phyloP scores from a whole-genome alignment of 1,140 invertebrate genomes.

The Aphaenogaster ashmeadi region DNA sequence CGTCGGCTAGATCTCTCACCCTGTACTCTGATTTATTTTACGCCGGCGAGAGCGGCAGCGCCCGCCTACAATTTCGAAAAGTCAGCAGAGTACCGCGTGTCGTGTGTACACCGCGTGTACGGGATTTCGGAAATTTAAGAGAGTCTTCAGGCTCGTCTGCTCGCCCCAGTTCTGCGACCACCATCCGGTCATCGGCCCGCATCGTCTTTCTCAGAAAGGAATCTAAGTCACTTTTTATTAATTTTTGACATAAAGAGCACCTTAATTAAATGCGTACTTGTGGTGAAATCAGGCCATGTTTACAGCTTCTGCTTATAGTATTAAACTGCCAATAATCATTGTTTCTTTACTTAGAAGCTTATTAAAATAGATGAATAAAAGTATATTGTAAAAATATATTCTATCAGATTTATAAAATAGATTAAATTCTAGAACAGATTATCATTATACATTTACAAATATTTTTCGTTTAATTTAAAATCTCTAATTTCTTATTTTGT shows the following conservation, averaged over 20 bases:
- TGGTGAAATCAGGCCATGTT: not conserved
- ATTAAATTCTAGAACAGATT: not conserved
- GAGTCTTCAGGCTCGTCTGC: constrained; percentile 52
- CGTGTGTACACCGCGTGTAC: constrained; percentile 60
- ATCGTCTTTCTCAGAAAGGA: not conserved
- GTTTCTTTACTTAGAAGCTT: not conserved
- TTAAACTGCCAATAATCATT: not conserved
- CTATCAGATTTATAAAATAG: not conserved
- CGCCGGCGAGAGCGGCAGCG: constrained; percentile 56
- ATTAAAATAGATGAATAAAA: not conserved
- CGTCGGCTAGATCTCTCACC: constrained; percentile 69
- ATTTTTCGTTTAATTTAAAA: not conserved
- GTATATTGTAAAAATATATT: not conserved
- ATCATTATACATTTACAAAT: not conserved
- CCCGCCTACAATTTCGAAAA: constrained; percentile 76
- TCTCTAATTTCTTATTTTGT: not conserved
- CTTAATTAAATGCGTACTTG: not conserved
- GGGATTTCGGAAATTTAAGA: constrained; percentile 63
- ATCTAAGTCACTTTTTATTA: not conserved
- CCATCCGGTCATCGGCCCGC: constrained; percentile 1
- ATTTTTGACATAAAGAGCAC: not conserved
- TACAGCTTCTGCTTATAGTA: not conserved
- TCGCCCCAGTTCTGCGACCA: constrained; percentile 46
- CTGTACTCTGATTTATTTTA: constrained; percentile 77
- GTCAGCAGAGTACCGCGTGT: constrained; percentile 68